Base-by-base conservation (phyloP, 2,888 invertebrate genomes). In the Polymixis lichenea region DNA sequence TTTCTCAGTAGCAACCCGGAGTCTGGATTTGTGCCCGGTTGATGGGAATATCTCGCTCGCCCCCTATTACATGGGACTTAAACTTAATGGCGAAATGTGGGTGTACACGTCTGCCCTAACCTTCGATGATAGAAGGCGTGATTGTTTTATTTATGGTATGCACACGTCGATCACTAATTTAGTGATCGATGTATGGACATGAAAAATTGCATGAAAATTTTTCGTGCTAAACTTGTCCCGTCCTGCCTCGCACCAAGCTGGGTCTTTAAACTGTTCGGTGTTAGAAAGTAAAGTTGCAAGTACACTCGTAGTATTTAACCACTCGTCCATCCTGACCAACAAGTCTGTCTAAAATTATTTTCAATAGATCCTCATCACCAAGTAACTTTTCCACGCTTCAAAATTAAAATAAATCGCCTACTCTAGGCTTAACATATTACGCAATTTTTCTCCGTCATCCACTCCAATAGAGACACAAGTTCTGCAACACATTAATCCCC, bases 401-500 rank as follows among this genome's bases (percentile, higher is more conserved):
- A 55, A 69, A 78, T 70, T 58, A 51, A 77, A 61, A 77, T 64
- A 65, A 60, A 77, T 72, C 8, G 6, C 46, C 28, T 62, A 13
- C 65, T 69, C 28, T 51, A 55, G 13, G 46, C 56, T 56, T 46
- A 67, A 76, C 58, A 61, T 68, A 70, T 49, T 82, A 74, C 68
- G 38, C 49, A 72, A 72, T 75, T 28, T 74, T 55, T 60, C 22
- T 32, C 64, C 53, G 77, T 80, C 61, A 72, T 66, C 51, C 61
- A 46, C 60, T 77, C 25, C 22, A 69, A 73, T 71, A 65, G 58
- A 74, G 60, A 76, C 66, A 73, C 61, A 76, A 72, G 43, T 75
- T 71, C 72, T 74, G 66, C 70, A 82, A 76, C 74, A 82, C 72
- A 85, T 85, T 83, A 86, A 87, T 89, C 85, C 77, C 65, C 71